Evolutionary conservation across 2,113 vertebrate genomes (phyloP).

Genomic region (Otis tarda): DNA sequence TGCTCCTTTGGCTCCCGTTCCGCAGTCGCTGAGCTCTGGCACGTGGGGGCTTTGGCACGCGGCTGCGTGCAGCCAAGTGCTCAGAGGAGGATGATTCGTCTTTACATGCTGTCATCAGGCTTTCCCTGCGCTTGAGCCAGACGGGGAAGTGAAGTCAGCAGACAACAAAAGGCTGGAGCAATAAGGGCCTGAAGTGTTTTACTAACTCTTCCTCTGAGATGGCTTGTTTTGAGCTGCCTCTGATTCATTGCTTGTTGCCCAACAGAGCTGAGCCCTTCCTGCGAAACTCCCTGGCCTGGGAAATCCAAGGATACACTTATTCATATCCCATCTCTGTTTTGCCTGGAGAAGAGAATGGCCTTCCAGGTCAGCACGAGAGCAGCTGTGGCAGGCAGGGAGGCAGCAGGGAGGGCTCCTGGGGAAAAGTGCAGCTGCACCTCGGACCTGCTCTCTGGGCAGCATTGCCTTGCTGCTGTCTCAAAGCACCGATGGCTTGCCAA

Average conservation of each 20-base stretch:
- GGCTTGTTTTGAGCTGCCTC: neutral
- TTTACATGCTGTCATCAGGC: constrained; percentile 4
- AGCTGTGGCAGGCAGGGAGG: neutral
- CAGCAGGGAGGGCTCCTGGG: neutral
- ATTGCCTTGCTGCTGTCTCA: neutral
- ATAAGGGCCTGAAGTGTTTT: neutral
- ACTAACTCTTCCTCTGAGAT: constrained; percentile 20
- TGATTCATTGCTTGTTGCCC: constrained; percentile 8
- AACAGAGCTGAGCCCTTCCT: neutral
- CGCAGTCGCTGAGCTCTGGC: neutral
- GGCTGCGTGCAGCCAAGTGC: neutral
- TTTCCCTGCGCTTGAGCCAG: constrained; percentile 22
- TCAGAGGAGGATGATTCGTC: neutral
- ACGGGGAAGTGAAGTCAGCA: constrained; percentile 37
- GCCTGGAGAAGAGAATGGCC: neutral
- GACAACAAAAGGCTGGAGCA: constrained; percentile 47
- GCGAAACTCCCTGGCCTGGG: neutral
- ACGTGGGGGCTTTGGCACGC: neutral
- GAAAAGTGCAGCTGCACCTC: neutral
- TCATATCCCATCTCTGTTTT: neutral
- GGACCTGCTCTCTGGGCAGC: neutral
- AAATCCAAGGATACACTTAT: neutral
- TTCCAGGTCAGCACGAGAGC: neutral
- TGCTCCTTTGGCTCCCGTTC: neutral
- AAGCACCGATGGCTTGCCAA: fast-evolving